Percentiles rank a stretch among this genome's conserved stretches.
These are phyloP conservation scores for Drosophila vallismaia DNA, from an alignment of 2,888 invertebrate genomes.

Conservation along the genomic window DNA sequence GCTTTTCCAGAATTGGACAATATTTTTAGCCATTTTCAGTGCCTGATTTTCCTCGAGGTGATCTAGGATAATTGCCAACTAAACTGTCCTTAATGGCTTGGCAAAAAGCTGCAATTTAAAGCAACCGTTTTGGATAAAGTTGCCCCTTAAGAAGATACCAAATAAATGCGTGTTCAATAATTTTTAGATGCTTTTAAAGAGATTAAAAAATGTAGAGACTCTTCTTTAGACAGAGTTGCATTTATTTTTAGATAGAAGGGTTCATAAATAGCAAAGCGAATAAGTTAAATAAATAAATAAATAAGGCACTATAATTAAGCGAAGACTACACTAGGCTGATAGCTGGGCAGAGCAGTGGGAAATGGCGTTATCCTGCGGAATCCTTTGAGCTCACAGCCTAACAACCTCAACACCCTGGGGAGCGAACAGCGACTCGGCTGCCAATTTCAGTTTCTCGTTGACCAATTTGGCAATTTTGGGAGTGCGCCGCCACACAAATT, in stretches of 20 bases:
- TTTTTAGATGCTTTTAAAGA: not conserved
- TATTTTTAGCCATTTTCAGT: constrained; percentile 40
- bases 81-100: constrained; percentile 37
- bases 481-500: constrained; percentile 92
- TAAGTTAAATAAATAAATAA: constrained; percentile 74
- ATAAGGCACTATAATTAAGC: constrained; percentile 62
- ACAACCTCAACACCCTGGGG: constrained; percentile 83
- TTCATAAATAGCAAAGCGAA: constrained; percentile 44
- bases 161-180: constrained; percentile 2
- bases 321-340: constrained; percentile 49
- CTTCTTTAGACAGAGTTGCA: constrained; percentile 32
- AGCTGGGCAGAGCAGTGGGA: constrained; percentile 25
- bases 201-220: not conserved
- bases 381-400: constrained; percentile 69
- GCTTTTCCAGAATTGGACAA: constrained; percentile 37
- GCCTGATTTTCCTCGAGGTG: constrained; percentile 33
- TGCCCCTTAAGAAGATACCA: not conserved
- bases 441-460: constrained; percentile 89
- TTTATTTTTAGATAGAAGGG: constrained; percentile 48
- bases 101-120: constrained; percentile 20
- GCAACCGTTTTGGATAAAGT: not conserved
- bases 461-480: constrained; percentile 93
- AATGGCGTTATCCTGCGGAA: constrained; percentile 18
- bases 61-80: constrained; percentile 43
- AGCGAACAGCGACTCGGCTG: constrained; percentile 82